phyloP scores from a whole-genome alignment of 2,113 vertebrate species.

The Neolamprologus longior region DNA sequence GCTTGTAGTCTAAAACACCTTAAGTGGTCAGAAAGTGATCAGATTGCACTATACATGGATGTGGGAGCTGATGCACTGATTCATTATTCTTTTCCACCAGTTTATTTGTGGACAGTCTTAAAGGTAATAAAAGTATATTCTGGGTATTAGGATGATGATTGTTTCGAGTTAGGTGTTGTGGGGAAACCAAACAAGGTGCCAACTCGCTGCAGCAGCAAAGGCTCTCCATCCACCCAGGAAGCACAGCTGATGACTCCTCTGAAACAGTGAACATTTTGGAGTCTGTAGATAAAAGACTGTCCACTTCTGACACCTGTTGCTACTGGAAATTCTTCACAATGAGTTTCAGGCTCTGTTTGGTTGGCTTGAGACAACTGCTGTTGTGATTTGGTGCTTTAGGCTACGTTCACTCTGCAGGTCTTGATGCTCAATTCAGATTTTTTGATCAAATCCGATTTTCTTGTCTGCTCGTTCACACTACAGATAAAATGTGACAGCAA shows the following conservation, averaged over 20 bases:
- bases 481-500: too few relatives aligned
- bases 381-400: background rate
- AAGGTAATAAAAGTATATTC: background rate
- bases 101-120: background rate
- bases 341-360: background rate
- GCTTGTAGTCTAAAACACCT: background rate
- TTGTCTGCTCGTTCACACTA: too few relatives aligned
- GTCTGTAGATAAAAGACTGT: background rate
- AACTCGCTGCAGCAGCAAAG: background rate
- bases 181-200: background rate
- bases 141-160: background rate
- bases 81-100: background rate
- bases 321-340: background rate
- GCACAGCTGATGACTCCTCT: background rate
- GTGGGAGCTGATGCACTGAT: background rate
- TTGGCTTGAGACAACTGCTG: background rate
- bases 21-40: background rate
- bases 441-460: rapidly evolving
- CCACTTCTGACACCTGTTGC: background rate
- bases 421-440: rapidly evolving
- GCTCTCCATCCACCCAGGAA: background rate
- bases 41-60: background rate
- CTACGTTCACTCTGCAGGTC: too few relatives aligned
- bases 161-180: background rate
- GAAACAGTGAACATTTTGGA: background rate